These are phyloP conservation scores for Loxodonta africana DNA, from an alignment of 2,113 vertebrate genomes.

Conservation along the genomic window DNA sequence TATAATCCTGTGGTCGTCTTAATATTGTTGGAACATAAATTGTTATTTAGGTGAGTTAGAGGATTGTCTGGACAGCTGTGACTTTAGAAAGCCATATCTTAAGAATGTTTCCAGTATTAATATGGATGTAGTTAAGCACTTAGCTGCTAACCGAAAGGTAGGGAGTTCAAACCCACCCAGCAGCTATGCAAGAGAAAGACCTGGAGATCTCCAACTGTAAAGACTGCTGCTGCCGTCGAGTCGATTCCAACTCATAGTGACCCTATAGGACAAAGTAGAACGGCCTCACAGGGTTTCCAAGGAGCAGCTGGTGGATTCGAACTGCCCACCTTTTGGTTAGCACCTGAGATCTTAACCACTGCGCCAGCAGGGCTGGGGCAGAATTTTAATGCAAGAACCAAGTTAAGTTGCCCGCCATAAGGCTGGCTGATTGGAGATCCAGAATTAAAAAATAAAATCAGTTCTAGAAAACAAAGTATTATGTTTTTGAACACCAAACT, in stretches of 20 bases:
- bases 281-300: too few species aligned
- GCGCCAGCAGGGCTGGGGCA: neutral
- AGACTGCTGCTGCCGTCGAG: too few species aligned
- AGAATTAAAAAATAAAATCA: constrained; percentile 36
- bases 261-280: too few species aligned
- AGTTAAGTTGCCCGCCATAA: constrained; percentile 17
- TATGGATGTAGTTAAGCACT: neutral
- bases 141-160: neutral
- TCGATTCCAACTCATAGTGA: too few species aligned
- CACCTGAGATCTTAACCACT: too few species aligned
- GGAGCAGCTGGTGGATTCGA: too few species aligned
- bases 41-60: neutral
- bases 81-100: constrained; percentile 30
- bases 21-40: neutral
- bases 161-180: too few species aligned
- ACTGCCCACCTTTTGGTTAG: too few species aligned
- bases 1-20: neutral
- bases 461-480: neutral
- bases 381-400: constrained; percentile 28
- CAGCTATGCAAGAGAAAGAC: too few species aligned
- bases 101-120: neutral
- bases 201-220: too few species aligned
- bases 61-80: neutral
- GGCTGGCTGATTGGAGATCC: neutral
- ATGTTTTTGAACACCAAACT: constrained; percentile 13